Evolutionary conservation across 2,888 invertebrate genomes (phyloP).

Genomic region (Chrysolina haemoptera): DNA sequence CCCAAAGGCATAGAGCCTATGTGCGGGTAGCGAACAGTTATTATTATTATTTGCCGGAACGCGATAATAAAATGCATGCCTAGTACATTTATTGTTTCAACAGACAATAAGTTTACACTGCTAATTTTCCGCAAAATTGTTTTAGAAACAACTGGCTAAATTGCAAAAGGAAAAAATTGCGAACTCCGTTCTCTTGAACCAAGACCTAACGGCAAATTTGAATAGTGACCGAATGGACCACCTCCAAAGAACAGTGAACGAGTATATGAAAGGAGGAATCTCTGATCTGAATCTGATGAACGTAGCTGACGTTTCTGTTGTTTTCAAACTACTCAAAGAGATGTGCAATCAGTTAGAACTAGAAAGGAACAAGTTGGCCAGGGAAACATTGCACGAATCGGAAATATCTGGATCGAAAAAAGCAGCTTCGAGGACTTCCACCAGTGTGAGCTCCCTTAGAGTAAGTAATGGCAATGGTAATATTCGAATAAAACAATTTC

Average conservation of each 20-base stretch:
- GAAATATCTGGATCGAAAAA: conserved; percentile 3
- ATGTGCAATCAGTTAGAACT: conserved; percentile 59
- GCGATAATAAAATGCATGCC: neutral
- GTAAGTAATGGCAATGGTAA: neutral
- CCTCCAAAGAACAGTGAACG: conserved; percentile 62
- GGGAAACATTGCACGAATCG: conserved; percentile 30
- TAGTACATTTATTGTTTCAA: no score
- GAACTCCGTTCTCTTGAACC: conserved; percentile 64
- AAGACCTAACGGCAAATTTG: conserved; percentile 63
- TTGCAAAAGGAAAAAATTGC: conserved; percentile 63
- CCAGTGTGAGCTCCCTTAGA: conserved; percentile 12
- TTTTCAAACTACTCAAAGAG: conserved; percentile 65
- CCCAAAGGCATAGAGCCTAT: no score
- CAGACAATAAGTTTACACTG: no score
- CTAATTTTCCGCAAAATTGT: conserved; percentile 1
- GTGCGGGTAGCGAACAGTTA: no score
- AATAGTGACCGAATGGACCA: conserved; percentile 64
- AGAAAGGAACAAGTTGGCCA: conserved; percentile 49
- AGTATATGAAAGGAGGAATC: conserved; percentile 64
- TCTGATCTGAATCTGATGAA: conserved; percentile 65
- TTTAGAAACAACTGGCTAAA: conserved; percentile 60
- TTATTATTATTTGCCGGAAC: no score
- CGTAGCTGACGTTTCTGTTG: conserved; percentile 64
- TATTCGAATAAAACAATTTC: conserved; percentile 31
- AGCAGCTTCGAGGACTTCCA: conserved; percentile 7